phyloP scores from a whole-genome alignment of 2,888 invertebrate genomes.

The Rhimphoctona megacephalus region DNA sequence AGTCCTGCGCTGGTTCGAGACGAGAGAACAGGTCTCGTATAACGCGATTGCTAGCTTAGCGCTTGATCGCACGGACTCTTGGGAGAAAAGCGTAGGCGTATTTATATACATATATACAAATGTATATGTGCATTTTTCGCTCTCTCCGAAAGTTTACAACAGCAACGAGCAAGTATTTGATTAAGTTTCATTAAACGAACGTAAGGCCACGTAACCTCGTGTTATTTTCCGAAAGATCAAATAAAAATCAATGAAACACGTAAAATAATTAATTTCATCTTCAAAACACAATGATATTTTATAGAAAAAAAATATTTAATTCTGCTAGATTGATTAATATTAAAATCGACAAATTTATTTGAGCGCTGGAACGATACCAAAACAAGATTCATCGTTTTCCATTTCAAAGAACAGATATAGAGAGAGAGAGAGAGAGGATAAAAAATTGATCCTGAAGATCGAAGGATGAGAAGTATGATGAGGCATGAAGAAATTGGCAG shows the following conservation, averaged over 20 bases:
- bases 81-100: slow-evolving; percentile 68
- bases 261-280: background rate
- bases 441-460: slow-evolving; percentile 39
- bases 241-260: background rate
- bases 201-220: slow-evolving; percentile 52
- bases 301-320: background rate
- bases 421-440: background rate
- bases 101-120: slow-evolving; percentile 26
- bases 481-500: slow-evolving; percentile 66
- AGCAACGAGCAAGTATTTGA: slow-evolving; percentile 56
- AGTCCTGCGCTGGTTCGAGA: slow-evolving; percentile 68
- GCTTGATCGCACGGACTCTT: slow-evolving; percentile 61
- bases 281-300: background rate
- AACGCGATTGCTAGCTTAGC: slow-evolving; percentile 60
- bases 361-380: slow-evolving; percentile 6
- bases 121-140: background rate
- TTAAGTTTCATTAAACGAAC: slow-evolving; percentile 59
- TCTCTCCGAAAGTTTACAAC: slow-evolving; percentile 16
- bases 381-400: slow-evolving; percentile 10
- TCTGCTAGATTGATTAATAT: background rate
- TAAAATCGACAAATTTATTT: background rate
- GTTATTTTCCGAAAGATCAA: slow-evolving; percentile 22
- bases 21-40: slow-evolving; percentile 68
- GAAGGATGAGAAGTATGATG: slow-evolving; percentile 59
- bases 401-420: background rate